Conservation (phyloP, 92 coral and sea anemone genomes). For the Chrysogorgia sp. region DNA sequence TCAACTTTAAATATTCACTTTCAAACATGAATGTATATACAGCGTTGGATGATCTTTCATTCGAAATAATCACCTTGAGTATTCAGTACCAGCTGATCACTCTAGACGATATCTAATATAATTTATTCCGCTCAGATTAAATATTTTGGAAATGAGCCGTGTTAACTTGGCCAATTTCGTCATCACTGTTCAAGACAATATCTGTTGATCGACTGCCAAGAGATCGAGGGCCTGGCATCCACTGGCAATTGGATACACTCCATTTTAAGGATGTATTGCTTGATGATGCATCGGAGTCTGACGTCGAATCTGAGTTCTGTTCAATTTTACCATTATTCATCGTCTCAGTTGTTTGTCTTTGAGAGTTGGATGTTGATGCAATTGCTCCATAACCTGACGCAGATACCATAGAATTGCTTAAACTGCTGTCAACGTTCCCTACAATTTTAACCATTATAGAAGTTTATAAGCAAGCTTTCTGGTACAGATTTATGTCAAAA, state of each 20-base stretch:
- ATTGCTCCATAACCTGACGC: background rate
- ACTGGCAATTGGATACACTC: background rate
- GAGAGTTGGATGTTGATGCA: background rate
- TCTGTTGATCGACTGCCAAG: conserved; percentile 6
- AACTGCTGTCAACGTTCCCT: background rate
- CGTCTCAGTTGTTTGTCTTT: background rate
- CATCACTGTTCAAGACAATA: conserved; percentile 6
- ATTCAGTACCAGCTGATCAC: conserved; percentile 27
- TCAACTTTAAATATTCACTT: background rate
- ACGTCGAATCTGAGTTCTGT: background rate
- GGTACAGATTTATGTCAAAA: too few species aligned
- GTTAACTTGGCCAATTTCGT: background rate
- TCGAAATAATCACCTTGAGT: background rate
- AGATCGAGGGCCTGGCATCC: conserved; percentile 1
- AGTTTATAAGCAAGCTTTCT: too few species aligned
- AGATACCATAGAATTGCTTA: background rate
- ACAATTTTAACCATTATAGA: background rate
- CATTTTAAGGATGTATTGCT: background rate
- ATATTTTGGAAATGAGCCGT: conserved; percentile 8
- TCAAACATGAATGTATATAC: too few species aligned
- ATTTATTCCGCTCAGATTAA: background rate
- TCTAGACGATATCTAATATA: background rate
- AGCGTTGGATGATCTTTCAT: background rate
- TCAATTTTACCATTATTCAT: background rate
- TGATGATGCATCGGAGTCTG: conserved; percentile 4